Evolutionary conservation across 1,140 invertebrate genomes (phyloP).

Genomic region (Monomorium pharaonis): DNA sequence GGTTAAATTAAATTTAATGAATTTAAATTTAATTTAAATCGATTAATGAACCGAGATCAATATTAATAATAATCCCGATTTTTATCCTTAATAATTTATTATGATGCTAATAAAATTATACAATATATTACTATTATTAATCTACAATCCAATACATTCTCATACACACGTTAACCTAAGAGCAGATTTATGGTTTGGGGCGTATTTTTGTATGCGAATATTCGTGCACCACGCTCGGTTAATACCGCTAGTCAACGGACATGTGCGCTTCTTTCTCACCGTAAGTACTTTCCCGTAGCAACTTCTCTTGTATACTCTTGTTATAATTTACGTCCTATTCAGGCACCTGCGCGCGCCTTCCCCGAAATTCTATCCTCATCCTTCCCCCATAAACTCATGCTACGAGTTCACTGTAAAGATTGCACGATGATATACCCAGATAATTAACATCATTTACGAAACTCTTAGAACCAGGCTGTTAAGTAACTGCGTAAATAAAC

Average conservation of each 20-base stretch:
- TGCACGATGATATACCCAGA: conserved; percentile 29
- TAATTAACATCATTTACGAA: conserved; percentile 54
- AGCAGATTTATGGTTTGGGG: conserved; percentile 64
- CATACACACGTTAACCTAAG: conserved; percentile 61
- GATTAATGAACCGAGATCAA: too few species aligned
- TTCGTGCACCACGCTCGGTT: conserved; percentile 47
- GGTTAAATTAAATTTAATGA: too few species aligned
- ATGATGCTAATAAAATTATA: too few species aligned
- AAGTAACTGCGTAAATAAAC: not conserved
- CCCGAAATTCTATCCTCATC: conserved; percentile 14
- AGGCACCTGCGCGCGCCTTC: conserved; percentile 38
- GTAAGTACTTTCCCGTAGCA: conserved; percentile 55
- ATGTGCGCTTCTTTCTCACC: conserved; percentile 57
- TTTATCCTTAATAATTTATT: too few species aligned
- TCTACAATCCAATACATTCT: too few species aligned
- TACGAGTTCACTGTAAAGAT: conserved; percentile 34
- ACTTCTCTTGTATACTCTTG: conserved; percentile 50
- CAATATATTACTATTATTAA: too few species aligned
- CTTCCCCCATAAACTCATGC: conserved; percentile 22
- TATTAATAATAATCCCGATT: too few species aligned
- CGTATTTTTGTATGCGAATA: conserved; percentile 62
- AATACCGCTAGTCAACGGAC: conserved; percentile 59
- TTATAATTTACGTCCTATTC: conserved; percentile 63
- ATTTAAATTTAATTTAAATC: too few species aligned
- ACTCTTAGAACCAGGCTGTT: not conserved